A percentile compares a stretch with the other conserved stretches of the same genome.
Evolutionary conservation across 2,888 invertebrate species (phyloP).

Genomic region (Mimas tiliae): DNA sequence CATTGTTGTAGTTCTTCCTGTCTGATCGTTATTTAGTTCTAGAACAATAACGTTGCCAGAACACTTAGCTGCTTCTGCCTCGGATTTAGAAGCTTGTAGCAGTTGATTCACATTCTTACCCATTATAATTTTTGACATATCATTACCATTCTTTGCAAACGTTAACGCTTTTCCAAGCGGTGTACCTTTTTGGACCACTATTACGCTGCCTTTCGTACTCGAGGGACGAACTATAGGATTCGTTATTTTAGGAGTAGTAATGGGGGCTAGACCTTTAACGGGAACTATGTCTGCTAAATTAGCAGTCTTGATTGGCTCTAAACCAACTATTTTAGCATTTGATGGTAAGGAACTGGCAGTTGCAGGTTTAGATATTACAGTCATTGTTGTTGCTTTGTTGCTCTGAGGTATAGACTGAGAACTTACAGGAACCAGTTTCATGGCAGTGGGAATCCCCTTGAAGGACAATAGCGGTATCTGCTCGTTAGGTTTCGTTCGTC

Average conservation of each 20-base stretch:
- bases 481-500: slow-evolving; percentile 68
- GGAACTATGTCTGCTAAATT: slow-evolving; percentile 79
- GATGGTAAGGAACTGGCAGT: slow-evolving; percentile 57
- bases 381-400: slow-evolving; percentile 57
- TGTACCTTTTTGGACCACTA: slow-evolving; percentile 85
- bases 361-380: slow-evolving; percentile 67
- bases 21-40: slow-evolving; percentile 78
- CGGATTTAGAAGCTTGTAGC: slow-evolving; percentile 70
- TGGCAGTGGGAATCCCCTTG: slow-evolving; percentile 74
- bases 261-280: slow-evolving; percentile 70
- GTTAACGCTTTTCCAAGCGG: slow-evolving; percentile 78
- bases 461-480: slow-evolving; percentile 76
- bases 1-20: slow-evolving; percentile 75
- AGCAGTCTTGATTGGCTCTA: slow-evolving; percentile 70
- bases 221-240: slow-evolving; percentile 76
- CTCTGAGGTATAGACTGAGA: slow-evolving; percentile 63
- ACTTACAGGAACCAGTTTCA: slow-evolving; percentile 78
- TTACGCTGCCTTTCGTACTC: slow-evolving; percentile 83
- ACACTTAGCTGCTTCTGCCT: slow-evolving; percentile 65
- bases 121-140: slow-evolving; percentile 82
- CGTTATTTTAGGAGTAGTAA: slow-evolving; percentile 68
- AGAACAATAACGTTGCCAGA: slow-evolving; percentile 77
- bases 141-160: slow-evolving; percentile 77
- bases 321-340: slow-evolving; percentile 61
- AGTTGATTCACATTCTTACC: slow-evolving; percentile 80